phyloP scores from a whole-genome alignment of 2,888 invertebrate genomes.

The Caenorhabditis virilis region DNA sequence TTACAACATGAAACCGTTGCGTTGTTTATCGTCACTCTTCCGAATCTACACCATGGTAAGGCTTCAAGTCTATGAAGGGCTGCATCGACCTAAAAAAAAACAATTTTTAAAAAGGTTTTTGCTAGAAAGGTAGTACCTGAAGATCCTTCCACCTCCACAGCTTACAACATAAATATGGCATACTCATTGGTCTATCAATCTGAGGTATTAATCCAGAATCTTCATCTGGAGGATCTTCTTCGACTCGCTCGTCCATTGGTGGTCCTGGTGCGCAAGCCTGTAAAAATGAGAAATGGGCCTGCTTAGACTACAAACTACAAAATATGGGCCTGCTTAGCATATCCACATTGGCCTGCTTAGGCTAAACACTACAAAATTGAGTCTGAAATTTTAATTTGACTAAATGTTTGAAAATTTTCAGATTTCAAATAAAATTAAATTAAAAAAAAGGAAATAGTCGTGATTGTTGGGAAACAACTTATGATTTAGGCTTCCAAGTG shows the following conservation, averaged over 20 bases:
- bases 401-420: no score
- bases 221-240: slow-evolving; percentile 54
- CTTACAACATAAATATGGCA: slow-evolving; percentile 68
- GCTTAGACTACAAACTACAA: no score
- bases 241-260: slow-evolving; percentile 66
- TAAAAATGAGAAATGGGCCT: no score
- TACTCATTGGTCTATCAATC: slow-evolving; percentile 66
- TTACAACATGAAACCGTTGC: slow-evolving; percentile 67
- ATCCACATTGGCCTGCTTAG: no score
- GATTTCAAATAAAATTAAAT: no score
- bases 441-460: no score
- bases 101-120: no score
- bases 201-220: slow-evolving; percentile 66
- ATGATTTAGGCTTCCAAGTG: no score
- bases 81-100: slow-evolving; percentile 57
- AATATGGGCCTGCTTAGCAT: no score
- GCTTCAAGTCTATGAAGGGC: slow-evolving; percentile 66
- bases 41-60: slow-evolving; percentile 68
- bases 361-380: no score
- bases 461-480: no score
- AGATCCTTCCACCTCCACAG: slow-evolving; percentile 67
- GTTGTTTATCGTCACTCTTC: slow-evolving; percentile 67
- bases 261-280: slow-evolving; percentile 68
- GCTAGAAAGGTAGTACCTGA: slow-evolving; percentile 54
- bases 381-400: no score